These are phyloP conservation scores for Onychostruthus taczanowskii DNA, from an alignment of 2,113 vertebrate species.

Conservation along the genomic window DNA sequence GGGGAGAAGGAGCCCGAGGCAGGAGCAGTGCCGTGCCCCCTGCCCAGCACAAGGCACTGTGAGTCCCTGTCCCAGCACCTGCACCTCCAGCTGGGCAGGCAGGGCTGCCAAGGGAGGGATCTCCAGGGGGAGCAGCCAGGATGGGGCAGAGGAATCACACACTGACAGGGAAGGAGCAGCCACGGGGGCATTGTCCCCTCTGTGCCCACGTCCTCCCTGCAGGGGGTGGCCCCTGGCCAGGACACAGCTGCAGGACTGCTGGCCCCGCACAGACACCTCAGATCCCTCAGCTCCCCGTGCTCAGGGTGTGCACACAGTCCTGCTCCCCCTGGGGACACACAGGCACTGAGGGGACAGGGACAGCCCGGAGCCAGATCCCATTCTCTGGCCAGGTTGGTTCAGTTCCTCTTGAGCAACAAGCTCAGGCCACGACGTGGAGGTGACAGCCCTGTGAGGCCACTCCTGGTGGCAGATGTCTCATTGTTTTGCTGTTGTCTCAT, in stretches of 20 bases:
- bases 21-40: background rate
- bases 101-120: background rate
- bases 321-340: background rate
- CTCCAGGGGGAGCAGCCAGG: background rate
- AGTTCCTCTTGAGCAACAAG: accelerated
- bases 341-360: background rate
- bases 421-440: background rate
- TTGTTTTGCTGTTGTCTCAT: background rate
- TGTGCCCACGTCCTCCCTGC: background rate
- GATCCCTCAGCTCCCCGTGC: background rate
- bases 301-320: background rate
- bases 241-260: background rate
- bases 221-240: background rate
- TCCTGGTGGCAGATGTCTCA: background rate
- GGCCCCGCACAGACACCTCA: accelerated
- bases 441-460: background rate
- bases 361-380: background rate
- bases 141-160: accelerated
- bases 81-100: background rate
- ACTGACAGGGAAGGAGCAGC: background rate
- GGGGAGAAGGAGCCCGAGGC: background rate
- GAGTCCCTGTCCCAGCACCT: background rate
- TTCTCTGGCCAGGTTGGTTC: background rate
- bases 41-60: background rate
- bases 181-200: background rate